phyloP scores from a whole-genome alignment of 2,797 vertebrate genomes.

The Etheostoma perlongum region DNA sequence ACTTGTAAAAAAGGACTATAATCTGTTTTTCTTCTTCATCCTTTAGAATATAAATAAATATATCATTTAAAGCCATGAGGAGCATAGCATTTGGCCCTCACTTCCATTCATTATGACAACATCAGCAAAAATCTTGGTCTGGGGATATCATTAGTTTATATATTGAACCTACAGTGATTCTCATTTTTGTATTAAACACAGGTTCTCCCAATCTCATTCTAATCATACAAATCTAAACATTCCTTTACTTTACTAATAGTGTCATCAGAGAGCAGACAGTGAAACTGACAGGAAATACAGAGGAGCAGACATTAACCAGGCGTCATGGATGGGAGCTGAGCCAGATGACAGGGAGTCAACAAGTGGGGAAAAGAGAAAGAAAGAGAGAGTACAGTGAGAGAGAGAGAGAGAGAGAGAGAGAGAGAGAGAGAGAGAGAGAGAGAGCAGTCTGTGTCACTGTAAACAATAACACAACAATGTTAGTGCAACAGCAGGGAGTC shows the following conservation, averaged over 20 bases:
- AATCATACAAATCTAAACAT: conserved; percentile 3
- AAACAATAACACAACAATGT: conserved; percentile 72
- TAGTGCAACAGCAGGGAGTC: conserved; percentile 56
- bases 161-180: conserved; percentile 1
- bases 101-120: background rate
- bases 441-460: conserved; percentile 13
- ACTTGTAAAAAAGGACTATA: no score
- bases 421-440: background rate
- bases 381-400: background rate
- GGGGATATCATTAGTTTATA: background rate
- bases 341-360: conserved; percentile 49
- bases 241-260: conserved; percentile 9
- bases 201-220: background rate
- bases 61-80: background rate
- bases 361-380: conserved; percentile 6
- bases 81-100: background rate
- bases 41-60: background rate
- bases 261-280: conserved; percentile 41
- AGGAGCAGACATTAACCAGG: conserved; percentile 52
- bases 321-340: conserved; percentile 37
- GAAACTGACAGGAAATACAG: conserved; percentile 15
- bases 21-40: background rate
- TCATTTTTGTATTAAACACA: background rate
- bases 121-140: background rate
- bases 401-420: background rate